Evolutionary conservation across 35 echinoderm and acorn worm genomes (phyloP), one percentile per base, ranked within the genome.

Genomic region (Ptychodera flava): DNA sequence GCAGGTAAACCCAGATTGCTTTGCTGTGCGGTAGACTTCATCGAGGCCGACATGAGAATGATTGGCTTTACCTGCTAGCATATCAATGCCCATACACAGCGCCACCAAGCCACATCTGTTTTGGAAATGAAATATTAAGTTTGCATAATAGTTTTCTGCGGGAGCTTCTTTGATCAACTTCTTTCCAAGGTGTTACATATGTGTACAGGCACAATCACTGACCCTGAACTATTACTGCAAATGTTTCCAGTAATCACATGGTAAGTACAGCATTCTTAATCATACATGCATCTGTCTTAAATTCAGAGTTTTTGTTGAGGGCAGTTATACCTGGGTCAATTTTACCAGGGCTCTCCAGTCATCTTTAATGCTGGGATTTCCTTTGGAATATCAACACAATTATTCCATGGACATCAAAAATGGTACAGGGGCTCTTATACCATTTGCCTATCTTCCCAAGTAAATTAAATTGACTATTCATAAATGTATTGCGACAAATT

Each of bases 41-140:
- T 83, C 82, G 30, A 36, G 1, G 15, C 33, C 28, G 15, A 83
- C 1, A n/a, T n/a, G n/a, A n/a, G n/a, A n/a, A n/a, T n/a, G n/a
- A 36, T 64, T 64, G 22, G 32, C 1, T 15, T 37, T n/a, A 15
- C 1, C 0, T 30, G 10, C 0, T n/a, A 83, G 29, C 12, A 83
- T 16, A 28, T 36, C 2, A 83, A 2, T 36, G 1, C 33, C 82
- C 82, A 83, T 83, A 35, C 82, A 83, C 31, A 83, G 31, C 10
- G 82, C 82, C 33, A 83, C 82, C 16, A 83, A 10, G 30, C 82
- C 82, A 83, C 82, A 83, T 37, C 82, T 83, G 37, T 31, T n/a
- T 64, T 6, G 45, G 45, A 64, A 6, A 22, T 12, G 6, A 64
- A 12, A 12, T 22, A 64, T 64, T 6, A 12, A 6, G 22, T 64